These are phyloP conservation scores for Sebastes elongatus DNA, from an alignment of 2,797 vertebrate genomes.

Conservation along the genomic window DNA sequence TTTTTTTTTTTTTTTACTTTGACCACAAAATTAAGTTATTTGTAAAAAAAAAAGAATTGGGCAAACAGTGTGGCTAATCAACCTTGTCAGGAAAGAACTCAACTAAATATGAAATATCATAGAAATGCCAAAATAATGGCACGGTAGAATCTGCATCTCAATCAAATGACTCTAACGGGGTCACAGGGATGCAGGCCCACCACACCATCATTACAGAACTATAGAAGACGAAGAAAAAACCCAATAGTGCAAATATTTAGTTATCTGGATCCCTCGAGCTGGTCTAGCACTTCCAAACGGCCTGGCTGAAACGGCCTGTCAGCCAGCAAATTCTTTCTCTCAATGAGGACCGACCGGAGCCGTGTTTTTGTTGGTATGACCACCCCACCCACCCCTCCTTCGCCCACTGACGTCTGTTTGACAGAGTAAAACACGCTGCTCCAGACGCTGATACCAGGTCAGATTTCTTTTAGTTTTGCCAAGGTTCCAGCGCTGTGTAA, in stretches of 20 bases:
- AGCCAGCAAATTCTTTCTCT: constrained; percentile 74
- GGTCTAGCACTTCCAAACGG: constrained; percentile 68
- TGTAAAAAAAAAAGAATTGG: too few relatives aligned
- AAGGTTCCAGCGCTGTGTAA: not conserved
- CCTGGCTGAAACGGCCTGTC: constrained; percentile 77
- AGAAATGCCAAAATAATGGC: not conserved
- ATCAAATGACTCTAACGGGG: not conserved
- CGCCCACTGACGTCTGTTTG: constrained; percentile 54
- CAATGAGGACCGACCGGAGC: constrained; percentile 53
- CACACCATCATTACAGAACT: constrained; percentile 21
- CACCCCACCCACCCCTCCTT: constrained; percentile 37
- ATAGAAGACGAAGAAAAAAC: constrained; percentile 33
- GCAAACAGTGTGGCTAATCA: too few relatives aligned
- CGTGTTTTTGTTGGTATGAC: constrained; percentile 78
- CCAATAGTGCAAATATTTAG: constrained; percentile 71
- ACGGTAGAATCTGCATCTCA: not conserved
- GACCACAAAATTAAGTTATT: too few relatives aligned
- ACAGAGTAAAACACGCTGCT: constrained; percentile 40
- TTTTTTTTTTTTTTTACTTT: too few relatives aligned
- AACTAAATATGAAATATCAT: too few relatives aligned
- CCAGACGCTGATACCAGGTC: constrained; percentile 52
- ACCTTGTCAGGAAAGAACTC: too few relatives aligned
- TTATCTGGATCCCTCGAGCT: constrained; percentile 58
- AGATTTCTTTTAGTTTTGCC: not conserved
- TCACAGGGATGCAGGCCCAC: not conserved